Base-by-base conservation (phyloP, 2,888 invertebrate genomes). In the Thecocarcelia acutangulata region DNA sequence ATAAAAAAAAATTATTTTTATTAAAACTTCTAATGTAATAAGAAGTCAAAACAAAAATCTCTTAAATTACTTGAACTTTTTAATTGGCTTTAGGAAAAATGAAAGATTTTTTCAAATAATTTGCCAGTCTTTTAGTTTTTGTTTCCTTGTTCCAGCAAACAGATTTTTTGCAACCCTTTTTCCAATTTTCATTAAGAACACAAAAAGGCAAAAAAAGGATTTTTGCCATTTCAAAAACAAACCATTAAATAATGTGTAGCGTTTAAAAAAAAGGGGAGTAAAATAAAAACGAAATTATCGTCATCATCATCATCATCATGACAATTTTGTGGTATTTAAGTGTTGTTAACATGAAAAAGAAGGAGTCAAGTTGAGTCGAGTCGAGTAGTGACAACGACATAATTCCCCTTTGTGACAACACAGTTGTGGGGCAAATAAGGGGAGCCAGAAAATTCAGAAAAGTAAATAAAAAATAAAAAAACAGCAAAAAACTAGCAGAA, bases 311-410 rank as follows among this genome's bases (percentile, higher is more conserved):
- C 68, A 74, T 74, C 28, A 46, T 69, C 21, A 69, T 76, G 69
- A 78, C 78, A 82, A 70, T 74, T 74, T 78, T 78, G 77, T 78
- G 74, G 74, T 59, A 82, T 77, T 81, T 77, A 78, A 78, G 74
- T 74, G 63, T 73, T 74, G 69, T 64, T 40, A 77, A 76, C 59
- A 70, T 66, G 80, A 44, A 73, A 63, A 68, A 68, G 66, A 66
- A 58, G 61, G 56, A 72, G 81, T 50, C 50, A 15, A 63, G 54
- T 66, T 9, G 40, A 50, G 33, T 64, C 15, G 28, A 40, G 54
- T 68, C 15, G 61, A 24, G 44, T 63, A 73, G 81, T 77, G 77
- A 81, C 76, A 72, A 78, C 70, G 66, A 79, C 59, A 69, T 74
- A 69, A 76, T 77, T 81, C 61, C 68, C 54, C 50, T 61, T 59